Evolutionary conservation across 2,113 vertebrate genomes (phyloP), one percentile per base, ranked within the genome.

Genomic region (Oostethus manadensis): DNA sequence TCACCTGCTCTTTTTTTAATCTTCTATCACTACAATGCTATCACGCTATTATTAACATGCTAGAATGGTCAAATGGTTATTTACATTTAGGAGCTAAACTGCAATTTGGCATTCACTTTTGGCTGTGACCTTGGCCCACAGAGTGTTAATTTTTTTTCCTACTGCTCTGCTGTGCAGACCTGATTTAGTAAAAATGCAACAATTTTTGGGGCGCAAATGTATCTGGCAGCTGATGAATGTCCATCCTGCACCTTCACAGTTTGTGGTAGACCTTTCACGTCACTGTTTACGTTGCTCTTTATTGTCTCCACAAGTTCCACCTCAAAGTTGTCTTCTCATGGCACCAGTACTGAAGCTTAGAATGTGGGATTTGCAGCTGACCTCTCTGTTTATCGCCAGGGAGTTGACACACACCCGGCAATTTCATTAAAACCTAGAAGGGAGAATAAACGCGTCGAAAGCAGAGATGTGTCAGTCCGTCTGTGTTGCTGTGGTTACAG

Each of bases 371-470:
- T 87, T 77, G 62, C 68, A 26, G 45, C 71, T 72, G 68, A 73
- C 73, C 67, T 82, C 73, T 81, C 46, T 62, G 54, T 74, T 77
- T 58, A 66, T 73, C 64, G 57, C 6, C 40, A 56, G 29, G 61
- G 54, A 63, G 64, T 49, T 69, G 70, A 79, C 75, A 73, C 73
- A 73, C 62, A 74, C 62, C 29, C 65, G 56, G 68, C 62, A 64
- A 84, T 74, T 84, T 85, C 76, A 85, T 87, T 85, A 85, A 86
- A 87, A 72, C 58, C 18, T 40, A 50, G 64, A 20, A 21, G 48
- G 54, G 10, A 60, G 54, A 44, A 49, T 56, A 68, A 72, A 55
- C 63, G 60, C 62, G 62, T 70, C 53, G 35, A 55, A 38, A 60
- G 48, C 56, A 66, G 73, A 71, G 58, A 69, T 55, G 61, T 55